Base-by-base conservation (phyloP, 2,797 vertebrate species). In the Cichlasoma orientale region DNA sequence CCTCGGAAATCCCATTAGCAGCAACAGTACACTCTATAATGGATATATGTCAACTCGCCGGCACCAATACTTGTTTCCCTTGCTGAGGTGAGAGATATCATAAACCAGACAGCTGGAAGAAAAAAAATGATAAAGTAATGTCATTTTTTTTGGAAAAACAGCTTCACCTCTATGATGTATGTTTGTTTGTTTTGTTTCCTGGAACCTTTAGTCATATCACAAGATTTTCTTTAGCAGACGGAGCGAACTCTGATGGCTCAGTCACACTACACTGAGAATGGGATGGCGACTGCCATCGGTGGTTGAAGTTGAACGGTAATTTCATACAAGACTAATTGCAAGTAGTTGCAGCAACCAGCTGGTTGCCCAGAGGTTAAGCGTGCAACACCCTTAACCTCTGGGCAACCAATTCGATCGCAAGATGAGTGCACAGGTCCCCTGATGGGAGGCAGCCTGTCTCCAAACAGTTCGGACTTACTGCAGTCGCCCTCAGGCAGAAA, bases 1-100 rank as follows among this genome's bases (percentile, higher is more conserved):
- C 80, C 33, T 72, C 79, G 50, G 69, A 84, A 90, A 90, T 89
- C 84, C 90, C 82, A 89, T 90, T 82, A 87, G 88, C 70, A 4
- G 57, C 68, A 82, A 84, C 79, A 78, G 82, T 68, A 86, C 86
- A 78, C 73, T 71, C 72, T 81, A 80, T 90, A 90, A 87, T 82
- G 73, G 87, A 89, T 86, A 75, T 77, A 82, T 88, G 84, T 86
- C 82, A 83, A 75, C 56, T 66, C 25, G 57, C 75, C 70, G 59
- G 50, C 79, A 78, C 77, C 72, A 75, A 33, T 78, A 47, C 82
- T 81, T 84, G 82, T 85, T 87, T 82, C 54, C 44, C 33, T 72
- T 23, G 54, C 66, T 54, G n/a, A 63, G 58, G 79, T 78, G 80
- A 82, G 57, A 79, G 74, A 80, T 77, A 80, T 80, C 73, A 71